A percentile compares a stretch with the other conserved stretches of the same genome.
phyloP scores from a whole-genome alignment of 2,888 invertebrate genomes.

The Nesidiocoris tenuis region DNA sequence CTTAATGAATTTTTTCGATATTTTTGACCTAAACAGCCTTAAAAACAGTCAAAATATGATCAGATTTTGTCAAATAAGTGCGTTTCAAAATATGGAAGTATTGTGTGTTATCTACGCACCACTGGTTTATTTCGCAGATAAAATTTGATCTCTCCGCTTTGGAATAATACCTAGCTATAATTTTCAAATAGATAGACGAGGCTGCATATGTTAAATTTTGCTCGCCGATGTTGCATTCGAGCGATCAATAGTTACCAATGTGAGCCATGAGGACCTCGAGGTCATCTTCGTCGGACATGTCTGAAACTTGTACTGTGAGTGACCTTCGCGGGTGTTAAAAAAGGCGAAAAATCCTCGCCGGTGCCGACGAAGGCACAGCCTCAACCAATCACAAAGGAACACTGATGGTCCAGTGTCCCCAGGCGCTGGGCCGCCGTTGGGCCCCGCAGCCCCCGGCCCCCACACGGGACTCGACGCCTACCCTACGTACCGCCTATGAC shows the following conservation, averaged over 20 bases:
- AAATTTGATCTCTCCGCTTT: too few relatives aligned
- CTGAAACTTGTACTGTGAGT: not conserved
- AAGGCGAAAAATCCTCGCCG: not conserved
- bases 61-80: too few relatives aligned
- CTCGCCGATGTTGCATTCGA: not conserved
- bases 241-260: conserved; percentile 59
- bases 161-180: too few relatives aligned
- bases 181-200: too few relatives aligned
- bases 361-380: not conserved
- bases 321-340: not conserved
- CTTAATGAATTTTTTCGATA: too few relatives aligned
- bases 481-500: not conserved
- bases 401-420: not conserved
- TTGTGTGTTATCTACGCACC: too few relatives aligned
- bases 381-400: not conserved
- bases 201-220: not conserved
- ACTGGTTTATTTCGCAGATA: too few relatives aligned
- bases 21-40: too few relatives aligned
- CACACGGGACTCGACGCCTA: not conserved
- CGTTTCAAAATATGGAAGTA: too few relatives aligned
- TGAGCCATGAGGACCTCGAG: conserved; percentile 68
- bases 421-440: not conserved
- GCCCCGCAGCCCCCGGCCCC: not conserved
- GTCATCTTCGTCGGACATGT: conserved; percentile 54
- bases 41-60: too few relatives aligned